A percentile compares a stretch with the other conserved stretches of the same genome.
phyloP scores from a whole-genome alignment of 92 coral and sea anemone genomes.

The Actinernus sp. region DNA sequence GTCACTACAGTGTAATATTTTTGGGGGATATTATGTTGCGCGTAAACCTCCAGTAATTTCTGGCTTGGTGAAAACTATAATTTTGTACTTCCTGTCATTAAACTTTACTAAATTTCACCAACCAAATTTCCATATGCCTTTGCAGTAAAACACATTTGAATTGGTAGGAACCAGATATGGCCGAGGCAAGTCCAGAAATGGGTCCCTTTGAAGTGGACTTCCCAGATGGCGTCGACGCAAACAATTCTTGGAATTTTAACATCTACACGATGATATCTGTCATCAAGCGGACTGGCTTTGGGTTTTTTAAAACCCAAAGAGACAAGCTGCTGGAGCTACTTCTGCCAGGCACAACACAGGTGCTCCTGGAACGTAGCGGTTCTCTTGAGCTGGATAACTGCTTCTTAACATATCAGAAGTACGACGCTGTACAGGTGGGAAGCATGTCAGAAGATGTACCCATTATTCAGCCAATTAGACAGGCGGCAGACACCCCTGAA shows the following conservation, averaged over 20 bases:
- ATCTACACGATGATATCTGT: slow-evolving; percentile 45
- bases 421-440: slow-evolving; percentile 28
- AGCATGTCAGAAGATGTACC: slow-evolving; percentile 52
- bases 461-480: slow-evolving; percentile 27
- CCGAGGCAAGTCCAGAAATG: slow-evolving; percentile 1
- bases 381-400: slow-evolving; percentile 36
- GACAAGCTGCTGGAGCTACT: slow-evolving; percentile 13
- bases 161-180: no score
- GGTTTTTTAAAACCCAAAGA: slow-evolving; percentile 9
- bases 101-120: no score
- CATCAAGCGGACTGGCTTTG: slow-evolving; percentile 34
- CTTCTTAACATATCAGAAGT: slow-evolving; percentile 31
- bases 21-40: no score
- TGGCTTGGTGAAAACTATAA: no score
- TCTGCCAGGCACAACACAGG: slow-evolving; percentile 44
- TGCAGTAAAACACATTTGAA: no score
- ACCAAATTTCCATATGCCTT: no score
- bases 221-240: slow-evolving; percentile 35
- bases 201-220: slow-evolving; percentile 24
- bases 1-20: no score
- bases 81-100: no score
- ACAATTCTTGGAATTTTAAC: slow-evolving; percentile 61
- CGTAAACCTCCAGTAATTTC: no score
- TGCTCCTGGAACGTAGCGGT: slow-evolving; percentile 11
- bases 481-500: slow-evolving; percentile 30